Percentiles rank a stretch among this genome's conserved stretches.
phyloP scores from a whole-genome alignment of 1,140 invertebrate genomes.

The Calliopsis andreniformis region DNA sequence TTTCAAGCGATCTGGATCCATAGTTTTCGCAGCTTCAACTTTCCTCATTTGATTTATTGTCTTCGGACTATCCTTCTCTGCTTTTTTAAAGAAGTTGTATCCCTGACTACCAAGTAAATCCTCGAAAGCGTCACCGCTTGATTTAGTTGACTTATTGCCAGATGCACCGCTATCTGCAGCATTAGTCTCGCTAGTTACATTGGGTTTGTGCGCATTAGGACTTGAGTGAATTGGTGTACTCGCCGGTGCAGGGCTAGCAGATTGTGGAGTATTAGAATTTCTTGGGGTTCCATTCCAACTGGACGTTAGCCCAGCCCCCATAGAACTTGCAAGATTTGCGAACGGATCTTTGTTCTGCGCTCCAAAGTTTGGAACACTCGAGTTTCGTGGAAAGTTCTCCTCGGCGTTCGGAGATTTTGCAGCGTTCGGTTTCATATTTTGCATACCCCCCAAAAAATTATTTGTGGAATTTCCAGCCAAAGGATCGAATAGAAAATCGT shows the following conservation, averaged over 20 bases:
- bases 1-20: constrained; percentile 95
- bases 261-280: constrained; percentile 77
- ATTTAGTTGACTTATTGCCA: constrained; percentile 78
- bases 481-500: constrained; percentile 76
- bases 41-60: constrained; percentile 97
- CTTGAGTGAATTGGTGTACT: constrained; percentile 78
- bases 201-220: constrained; percentile 74
- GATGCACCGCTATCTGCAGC: constrained; percentile 6
- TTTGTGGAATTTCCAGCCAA: constrained; percentile 61
- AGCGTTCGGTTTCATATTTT: constrained; percentile 49
- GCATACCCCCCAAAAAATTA: constrained; percentile 71
- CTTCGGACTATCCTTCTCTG: constrained; percentile 90
- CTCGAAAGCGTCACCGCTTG: constrained; percentile 90
- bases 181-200: constrained; percentile 52
- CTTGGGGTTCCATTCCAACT: constrained; percentile 79
- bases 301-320: constrained; percentile 74
- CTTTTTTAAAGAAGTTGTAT: constrained; percentile 88
- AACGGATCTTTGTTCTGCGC: constrained; percentile 82
- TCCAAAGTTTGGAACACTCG: constrained; percentile 84
- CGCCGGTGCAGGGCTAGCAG: constrained; percentile 74
- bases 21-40: constrained; percentile 91
- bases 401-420: constrained; percentile 65
- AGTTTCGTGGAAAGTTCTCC: constrained; percentile 83
- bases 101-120: constrained; percentile 94
- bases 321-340: constrained; percentile 79